Evolutionary conservation across 2,888 invertebrate genomes (phyloP).

Genomic region (Deilephila porcellus): DNA sequence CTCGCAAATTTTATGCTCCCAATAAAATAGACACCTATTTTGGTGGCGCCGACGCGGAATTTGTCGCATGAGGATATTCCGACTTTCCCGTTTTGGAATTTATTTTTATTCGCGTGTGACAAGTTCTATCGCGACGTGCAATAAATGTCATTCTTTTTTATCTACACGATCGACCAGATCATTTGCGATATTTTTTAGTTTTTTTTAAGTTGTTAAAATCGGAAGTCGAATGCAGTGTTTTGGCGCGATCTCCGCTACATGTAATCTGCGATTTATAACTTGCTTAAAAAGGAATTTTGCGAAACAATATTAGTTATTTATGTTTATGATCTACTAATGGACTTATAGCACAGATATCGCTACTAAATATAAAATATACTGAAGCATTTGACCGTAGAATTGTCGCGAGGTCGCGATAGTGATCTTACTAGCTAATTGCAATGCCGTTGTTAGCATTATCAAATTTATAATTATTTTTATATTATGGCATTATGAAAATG

Average conservation of each 20-base stretch:
- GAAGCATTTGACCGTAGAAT: neutral
- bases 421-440: neutral
- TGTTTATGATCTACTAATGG: neutral
- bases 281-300: neutral
- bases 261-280: neutral
- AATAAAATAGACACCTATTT: constrained; percentile 1
- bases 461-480: too few species aligned
- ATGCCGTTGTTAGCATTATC: neutral
- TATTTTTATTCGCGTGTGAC: neutral
- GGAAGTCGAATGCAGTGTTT: too few species aligned
- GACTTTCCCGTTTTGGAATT: neutral
- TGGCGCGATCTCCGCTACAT: neutral
- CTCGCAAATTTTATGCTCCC: neutral
- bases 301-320: neutral
- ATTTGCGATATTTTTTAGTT: neutral
- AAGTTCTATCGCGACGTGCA: neutral
- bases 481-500: neutral
- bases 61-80: constrained; percentile 8
- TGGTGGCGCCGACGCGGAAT: neutral
- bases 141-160: neutral
- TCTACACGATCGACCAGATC: neutral
- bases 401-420: neutral
- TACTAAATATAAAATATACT: neutral
- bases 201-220: neutral
- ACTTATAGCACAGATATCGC: neutral